phyloP scores from a whole-genome alignment of 2,113 vertebrate species.

The Strix uralensis region DNA sequence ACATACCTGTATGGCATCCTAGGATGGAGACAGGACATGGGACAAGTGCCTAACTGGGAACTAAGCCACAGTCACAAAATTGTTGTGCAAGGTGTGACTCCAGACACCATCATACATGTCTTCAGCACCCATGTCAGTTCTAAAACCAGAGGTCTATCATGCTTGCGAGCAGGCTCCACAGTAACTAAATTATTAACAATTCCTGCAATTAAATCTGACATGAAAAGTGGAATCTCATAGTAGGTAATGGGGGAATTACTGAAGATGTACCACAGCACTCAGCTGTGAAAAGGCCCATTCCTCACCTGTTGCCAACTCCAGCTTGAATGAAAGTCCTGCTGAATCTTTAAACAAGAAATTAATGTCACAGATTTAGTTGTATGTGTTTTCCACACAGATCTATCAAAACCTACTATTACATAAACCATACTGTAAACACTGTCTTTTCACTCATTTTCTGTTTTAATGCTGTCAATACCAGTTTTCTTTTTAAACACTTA shows the following conservation, averaged over 20 bases:
- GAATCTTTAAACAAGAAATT: background rate
- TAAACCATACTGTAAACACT: background rate
- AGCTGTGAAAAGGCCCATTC: background rate
- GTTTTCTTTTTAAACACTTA: background rate
- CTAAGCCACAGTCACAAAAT: fast-evolving
- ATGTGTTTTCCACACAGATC: background rate
- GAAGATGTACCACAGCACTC: background rate
- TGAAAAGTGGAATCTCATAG: background rate
- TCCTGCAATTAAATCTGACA: background rate
- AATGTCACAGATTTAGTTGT: background rate
- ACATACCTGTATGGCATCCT: background rate
- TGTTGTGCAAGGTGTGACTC: background rate
- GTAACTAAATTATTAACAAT: background rate
- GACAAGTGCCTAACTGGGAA: background rate
- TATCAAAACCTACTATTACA: background rate
- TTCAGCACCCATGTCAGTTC: background rate
- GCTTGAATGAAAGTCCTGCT: background rate
- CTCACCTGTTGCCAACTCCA: background rate
- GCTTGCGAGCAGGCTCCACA: fast-evolving
- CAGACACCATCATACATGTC: background rate
- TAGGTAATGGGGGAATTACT: background rate
- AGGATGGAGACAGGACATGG: background rate
- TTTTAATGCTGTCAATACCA: background rate
- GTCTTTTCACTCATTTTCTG: background rate
- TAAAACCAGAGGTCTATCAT: background rate